Evolutionary conservation across 2,797 vertebrate species (phyloP), one percentile per base, ranked within the genome.

Genomic region (Holocentrus rufus): DNA sequence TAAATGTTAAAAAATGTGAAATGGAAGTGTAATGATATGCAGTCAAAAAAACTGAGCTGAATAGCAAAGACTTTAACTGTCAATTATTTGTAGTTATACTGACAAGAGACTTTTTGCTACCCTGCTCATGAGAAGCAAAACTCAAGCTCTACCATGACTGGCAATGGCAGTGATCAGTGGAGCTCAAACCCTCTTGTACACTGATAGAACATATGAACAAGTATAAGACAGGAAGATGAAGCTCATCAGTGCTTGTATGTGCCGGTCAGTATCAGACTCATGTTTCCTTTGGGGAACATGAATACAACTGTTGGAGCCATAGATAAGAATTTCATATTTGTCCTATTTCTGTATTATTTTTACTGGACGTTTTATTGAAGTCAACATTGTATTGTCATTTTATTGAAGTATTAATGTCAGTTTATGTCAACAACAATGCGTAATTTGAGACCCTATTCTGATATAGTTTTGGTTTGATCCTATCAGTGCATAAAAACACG

Each of bases 21-120:
- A 42, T 76, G 68, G 74, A 67, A 76, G 80, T 70, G 67, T 56
- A 71, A 75, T 59, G 55, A 71, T 44, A 70, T 42, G 18, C 30
- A 22, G 23, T 58, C 50, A 65, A 27, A 72, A 65, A 27, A 72
- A 76, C 63, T n/a, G 20, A 2, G 23, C 57, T 27, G 7, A 64
- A 74, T 47, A 67, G 31, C 52, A 50, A 65, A 10, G n/a, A 57
- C 66, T 63, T 17, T 1, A 36, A 60, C 58, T 60, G 50, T 22
- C 54, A 49, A 56, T 77, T 65, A 81, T 83, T 75, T 79, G 70
- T 61, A 36, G 56, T 54, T 55, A 74, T 77, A 64, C 50, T 72
- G 58, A 46, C 60, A 65, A 49, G 7, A 60, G 8, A 69, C 30
- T 56, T 72, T 2, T 11, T 23, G 55, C 57, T 39, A 7, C 23